Conservation (phyloP, 2,113 vertebrate genomes). For the Pleuronectes platessa region DNA sequence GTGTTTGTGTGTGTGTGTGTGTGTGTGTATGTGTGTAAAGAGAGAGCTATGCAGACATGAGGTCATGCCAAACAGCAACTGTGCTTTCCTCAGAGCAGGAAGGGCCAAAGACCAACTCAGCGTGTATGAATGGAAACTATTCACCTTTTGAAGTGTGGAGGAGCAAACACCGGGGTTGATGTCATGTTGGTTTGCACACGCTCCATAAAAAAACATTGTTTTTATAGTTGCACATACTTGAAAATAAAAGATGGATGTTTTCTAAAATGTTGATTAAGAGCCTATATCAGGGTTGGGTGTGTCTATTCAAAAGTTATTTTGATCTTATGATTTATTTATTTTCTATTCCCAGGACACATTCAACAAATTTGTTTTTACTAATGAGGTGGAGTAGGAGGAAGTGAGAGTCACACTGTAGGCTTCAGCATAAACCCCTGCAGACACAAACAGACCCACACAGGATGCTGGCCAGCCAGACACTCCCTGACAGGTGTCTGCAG, state of each 20-base stretch:
- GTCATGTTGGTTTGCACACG: conserved; percentile 41
- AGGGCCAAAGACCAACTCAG: conserved; percentile 28
- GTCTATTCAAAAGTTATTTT: neutral
- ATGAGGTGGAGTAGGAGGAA: conserved; percentile 43
- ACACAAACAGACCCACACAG: conserved; percentile 22
- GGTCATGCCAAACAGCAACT: conserved; percentile 56
- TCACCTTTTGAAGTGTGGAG: conserved; percentile 51
- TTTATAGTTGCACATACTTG: no score
- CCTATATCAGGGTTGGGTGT: conserved; percentile 27
- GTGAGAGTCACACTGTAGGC: conserved; percentile 40
- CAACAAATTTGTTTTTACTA: neutral
- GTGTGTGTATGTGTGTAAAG: neutral
- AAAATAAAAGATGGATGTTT: conserved; percentile 1
- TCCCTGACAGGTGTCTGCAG: conserved; percentile 52
- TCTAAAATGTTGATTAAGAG: neutral
- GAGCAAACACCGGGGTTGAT: conserved; percentile 34
- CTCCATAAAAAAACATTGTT: neutral
- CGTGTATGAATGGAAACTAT: conserved; percentile 55
- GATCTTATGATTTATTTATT: conserved; percentile 15
- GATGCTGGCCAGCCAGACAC: conserved; percentile 36
- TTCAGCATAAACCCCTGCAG: conserved; percentile 37
- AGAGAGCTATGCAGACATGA: conserved; percentile 56
- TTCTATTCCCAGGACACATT: conserved; percentile 8
- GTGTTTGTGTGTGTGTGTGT: neutral
- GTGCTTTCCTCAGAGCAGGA: conserved; percentile 30